Percentiles rank a stretch among this genome's conserved stretches.
phyloP scores from a whole-genome alignment of 2,888 invertebrate species.

The Masnerella sp. region DNA sequence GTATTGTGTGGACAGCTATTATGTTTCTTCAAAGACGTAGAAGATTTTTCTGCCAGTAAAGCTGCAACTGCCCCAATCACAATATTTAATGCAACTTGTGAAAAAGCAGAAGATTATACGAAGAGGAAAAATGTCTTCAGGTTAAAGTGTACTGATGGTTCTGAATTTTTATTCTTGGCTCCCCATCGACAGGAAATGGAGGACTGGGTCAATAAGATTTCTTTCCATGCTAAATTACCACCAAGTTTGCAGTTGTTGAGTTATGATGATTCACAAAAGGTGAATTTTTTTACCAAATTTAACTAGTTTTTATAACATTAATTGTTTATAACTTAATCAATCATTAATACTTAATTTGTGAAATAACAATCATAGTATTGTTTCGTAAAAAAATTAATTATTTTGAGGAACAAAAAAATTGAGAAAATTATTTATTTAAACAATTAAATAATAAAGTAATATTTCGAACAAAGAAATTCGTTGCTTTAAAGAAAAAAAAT shows the following conservation, averaged over 20 bases:
- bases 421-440: too few species aligned
- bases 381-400: too few species aligned
- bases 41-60: constrained; percentile 92
- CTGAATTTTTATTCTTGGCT: constrained; percentile 94
- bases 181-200: constrained; percentile 85
- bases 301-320: too few species aligned
- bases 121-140: constrained; percentile 97
- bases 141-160: constrained; percentile 91
- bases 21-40: constrained; percentile 98
- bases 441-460: too few species aligned
- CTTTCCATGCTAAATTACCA: constrained; percentile 94
- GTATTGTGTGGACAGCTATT: constrained; percentile 97
- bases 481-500: too few species aligned
- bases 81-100: constrained; percentile 87
- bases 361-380: too few species aligned
- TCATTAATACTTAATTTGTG: too few species aligned
- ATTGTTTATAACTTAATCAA: too few species aligned
- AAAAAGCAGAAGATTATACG: constrained; percentile 94
- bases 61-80: constrained; percentile 91
- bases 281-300: too few species aligned
- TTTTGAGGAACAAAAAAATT: too few species aligned
- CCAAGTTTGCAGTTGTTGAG: constrained; percentile 93
- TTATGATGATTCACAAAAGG: constrained; percentile 85
- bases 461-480: too few species aligned
- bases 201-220: constrained; percentile 95